A percentile compares a stretch with the other conserved stretches of the same genome.
These are phyloP conservation scores for Altica lythri DNA, from an alignment of 2,888 invertebrate genomes.

Conservation along the genomic window DNA sequence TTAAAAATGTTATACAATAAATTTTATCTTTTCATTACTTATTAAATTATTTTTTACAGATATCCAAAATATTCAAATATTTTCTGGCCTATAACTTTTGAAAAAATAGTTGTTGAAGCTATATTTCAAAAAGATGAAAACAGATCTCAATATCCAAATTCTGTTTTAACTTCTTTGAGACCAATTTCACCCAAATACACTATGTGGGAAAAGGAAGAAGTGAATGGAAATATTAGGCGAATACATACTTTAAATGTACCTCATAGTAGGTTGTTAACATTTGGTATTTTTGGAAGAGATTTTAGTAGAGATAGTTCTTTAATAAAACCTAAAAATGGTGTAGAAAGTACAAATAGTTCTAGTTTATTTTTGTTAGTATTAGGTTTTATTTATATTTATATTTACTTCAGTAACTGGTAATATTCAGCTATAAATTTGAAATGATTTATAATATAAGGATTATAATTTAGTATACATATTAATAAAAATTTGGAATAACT, in stretches of 20 bases:
- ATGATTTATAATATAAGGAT: no score
- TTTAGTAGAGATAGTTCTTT: constrained; percentile 54
- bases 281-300: constrained; percentile 62
- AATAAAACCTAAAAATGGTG: background rate
- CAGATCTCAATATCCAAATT: constrained; percentile 59
- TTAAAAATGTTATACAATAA: background rate
- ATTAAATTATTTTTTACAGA: constrained; percentile 50
- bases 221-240: constrained; percentile 30
- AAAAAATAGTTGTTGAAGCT: constrained; percentile 58
- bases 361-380: no score
- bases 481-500: no score
- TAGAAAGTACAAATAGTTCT: no score
- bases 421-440: no score
- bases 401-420: no score
- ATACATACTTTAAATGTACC: constrained; percentile 51
- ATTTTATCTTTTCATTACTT: background rate
- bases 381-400: no score
- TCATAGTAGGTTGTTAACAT: constrained; percentile 58
- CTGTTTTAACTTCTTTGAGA: constrained; percentile 59
- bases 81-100: constrained; percentile 57
- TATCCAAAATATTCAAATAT: constrained; percentile 55
- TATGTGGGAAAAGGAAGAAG: constrained; percentile 36
- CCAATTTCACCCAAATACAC: constrained; percentile 54
- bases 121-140: constrained; percentile 55
- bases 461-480: no score